Conservation (phyloP, 2,113 vertebrate genomes). For the Tursiops truncatus region DNA sequence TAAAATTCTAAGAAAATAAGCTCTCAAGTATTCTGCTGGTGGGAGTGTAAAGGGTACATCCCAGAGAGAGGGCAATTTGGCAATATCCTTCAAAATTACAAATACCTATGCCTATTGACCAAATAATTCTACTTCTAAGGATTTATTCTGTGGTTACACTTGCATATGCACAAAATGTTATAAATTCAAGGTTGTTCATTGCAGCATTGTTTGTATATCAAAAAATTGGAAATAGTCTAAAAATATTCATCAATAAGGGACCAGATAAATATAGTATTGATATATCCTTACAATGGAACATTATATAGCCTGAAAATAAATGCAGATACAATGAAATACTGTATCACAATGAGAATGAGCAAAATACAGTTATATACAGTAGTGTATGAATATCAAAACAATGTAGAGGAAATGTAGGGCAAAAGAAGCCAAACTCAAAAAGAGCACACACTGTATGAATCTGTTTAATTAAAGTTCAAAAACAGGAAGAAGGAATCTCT, state of each 20-base stretch:
- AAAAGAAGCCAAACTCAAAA: neutral
- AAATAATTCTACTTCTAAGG: neutral
- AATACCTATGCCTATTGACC: neutral
- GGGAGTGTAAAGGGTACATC: neutral
- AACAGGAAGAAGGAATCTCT: neutral
- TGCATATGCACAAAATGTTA: neutral
- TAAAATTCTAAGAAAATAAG: slow-evolving; percentile 36
- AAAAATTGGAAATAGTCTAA: slow-evolving; percentile 17
- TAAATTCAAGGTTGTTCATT: neutral
- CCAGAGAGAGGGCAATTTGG: neutral
- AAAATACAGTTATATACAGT: neutral
- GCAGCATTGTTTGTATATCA: neutral
- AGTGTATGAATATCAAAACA: neutral
- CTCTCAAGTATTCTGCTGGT: neutral
- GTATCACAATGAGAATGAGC: neutral
- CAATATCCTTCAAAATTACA: slow-evolving; percentile 17
- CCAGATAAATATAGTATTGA: neutral
- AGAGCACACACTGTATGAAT: neutral
- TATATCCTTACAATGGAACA: neutral
- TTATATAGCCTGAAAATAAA: neutral
- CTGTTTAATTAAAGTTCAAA: slow-evolving; percentile 2
- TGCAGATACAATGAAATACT: neutral
- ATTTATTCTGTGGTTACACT: neutral
- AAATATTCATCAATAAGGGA: neutral
- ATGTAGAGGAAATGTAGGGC: neutral